Evolutionary conservation across 2,113 vertebrate species (phyloP), one percentile per base, ranked within the genome.

Genomic region (Pitta sordida): DNA sequence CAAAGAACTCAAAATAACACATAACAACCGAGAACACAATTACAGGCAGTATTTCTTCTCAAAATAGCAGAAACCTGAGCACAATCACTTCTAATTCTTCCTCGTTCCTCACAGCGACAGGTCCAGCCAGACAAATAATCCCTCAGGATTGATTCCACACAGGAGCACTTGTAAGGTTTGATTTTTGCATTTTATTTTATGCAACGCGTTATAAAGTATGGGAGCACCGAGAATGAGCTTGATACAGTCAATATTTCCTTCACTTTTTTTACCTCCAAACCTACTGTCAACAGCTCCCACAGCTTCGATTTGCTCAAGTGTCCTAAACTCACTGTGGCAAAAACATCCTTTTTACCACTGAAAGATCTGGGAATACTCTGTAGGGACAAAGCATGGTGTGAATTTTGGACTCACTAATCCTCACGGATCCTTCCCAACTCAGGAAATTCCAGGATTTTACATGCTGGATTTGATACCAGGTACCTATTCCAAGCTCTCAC

Each of bases 401-500:
- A 56, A 6, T 79, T 79, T 32, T 51, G 51, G 51, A 52, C 26
- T 52, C 56, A 22, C 23, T 58, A 24, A 34, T 58, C 56, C 56
- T 23, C 9, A 14, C 34, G 56, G 21, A 34, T 34, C 56, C n/a
- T 32, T 58, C 24, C n/a, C 56, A 58, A 9, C n/a, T 58, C 21
- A 24, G n/a, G 56, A 59, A 23, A 56, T 34, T n/a, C 34, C 13
- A 23, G 15, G 56, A 36, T 36, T 24, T 24, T 36, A 24, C 34
- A 59, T 16, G 20, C 56, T 36, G n/a, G 34, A 15, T 36, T 34
- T 21, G n/a, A 36, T 34, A 59, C 27, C 51, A 53, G 37, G 14
- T 16, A 20, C 27, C 41, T 46, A 4, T 22, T 76, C 22, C 69
- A n/a, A 71, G 10, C 0, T 0, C 9, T 0, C 0, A 0, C 12